Evolutionary conservation across 1,140 invertebrate species (phyloP), one percentile per base, ranked within the genome.

Genomic region (Calephelis virginiensis): DNA sequence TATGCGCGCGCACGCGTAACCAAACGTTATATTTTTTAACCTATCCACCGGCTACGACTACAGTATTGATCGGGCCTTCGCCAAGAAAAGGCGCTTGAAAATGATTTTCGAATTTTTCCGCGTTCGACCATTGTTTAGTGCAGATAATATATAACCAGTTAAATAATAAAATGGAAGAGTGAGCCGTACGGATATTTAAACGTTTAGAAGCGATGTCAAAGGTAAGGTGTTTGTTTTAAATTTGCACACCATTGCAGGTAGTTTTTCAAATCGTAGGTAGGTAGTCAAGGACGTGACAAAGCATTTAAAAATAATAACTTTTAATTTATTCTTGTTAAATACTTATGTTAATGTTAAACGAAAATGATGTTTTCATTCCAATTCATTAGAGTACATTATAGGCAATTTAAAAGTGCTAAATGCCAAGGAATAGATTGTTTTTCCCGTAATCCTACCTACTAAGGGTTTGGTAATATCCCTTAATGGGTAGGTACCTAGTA

Each of bases 61-160:
- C 83, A 89, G 86, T 89, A 89, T 89, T 89, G 86, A 89, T 89
- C 86, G 86, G 78, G 84, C 81, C 73, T 83, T 73, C 79, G 82
- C 81, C 83, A 80, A 74, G 83, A 78, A 80, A 86, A 77, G 82
- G 84, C 77, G 86, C 77, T 86, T 73, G 76, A 82, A 82, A 82
- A 87, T 86, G 83, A 77, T 74, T 81, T 75, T 78, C 77, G 73
- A 80, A 76, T 76, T 78, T 74, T 81, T 74, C 53, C 76, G 80
- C 77, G 76, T 64, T 74, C 75, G 69, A 76, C 61, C 69, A 80
- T 74, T 84, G 62, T 74, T 71, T 63, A 70, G 74, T 65, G 68
- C 40, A 68, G 49, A 69, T 69, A 62, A 63, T 69, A 68, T 69
- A 46, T n/a, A 59, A 64, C 59, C 46, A 56, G 56, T 38, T 28